These are phyloP conservation scores for Diarsia brunnea DNA, from an alignment of 2,888 invertebrate species.

Conservation along the genomic window DNA sequence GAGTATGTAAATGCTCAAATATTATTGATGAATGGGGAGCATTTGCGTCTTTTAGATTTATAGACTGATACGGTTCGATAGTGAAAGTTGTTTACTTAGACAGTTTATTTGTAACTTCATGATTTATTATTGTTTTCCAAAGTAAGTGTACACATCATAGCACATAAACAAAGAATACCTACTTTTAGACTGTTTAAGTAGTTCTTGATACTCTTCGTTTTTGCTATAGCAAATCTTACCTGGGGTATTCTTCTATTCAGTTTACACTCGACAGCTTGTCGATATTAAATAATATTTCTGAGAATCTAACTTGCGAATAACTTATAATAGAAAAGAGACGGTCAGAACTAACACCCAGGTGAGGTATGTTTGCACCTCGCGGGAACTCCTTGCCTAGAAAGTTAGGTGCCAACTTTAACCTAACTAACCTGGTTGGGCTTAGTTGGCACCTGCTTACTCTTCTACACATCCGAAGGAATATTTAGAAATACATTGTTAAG, in stretches of 20 bases:
- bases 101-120: not conserved
- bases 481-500: not conserved
- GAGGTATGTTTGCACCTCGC: not conserved
- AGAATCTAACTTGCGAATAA: not conserved
- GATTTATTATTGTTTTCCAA: constrained; percentile 5
- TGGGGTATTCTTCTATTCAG: not conserved
- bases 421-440: not conserved
- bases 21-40: constrained; percentile 7
- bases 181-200: not conserved
- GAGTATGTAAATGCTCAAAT: constrained; percentile 26
- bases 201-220: not conserved
- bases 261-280: not conserved
- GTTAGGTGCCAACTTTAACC: not conserved
- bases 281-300: not conserved
- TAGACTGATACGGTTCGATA: constrained; percentile 2
- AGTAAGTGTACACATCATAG: not conserved
- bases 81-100: constrained; percentile 1
- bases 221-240: not conserved
- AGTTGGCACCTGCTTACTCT: not conserved
- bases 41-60: constrained; percentile 22
- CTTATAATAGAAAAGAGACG: not conserved
- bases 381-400: not conserved
- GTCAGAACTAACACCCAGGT: no score
- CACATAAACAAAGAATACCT: not conserved
- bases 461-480: not conserved